Conservation (phyloP, 2,888 invertebrate genomes). For the Trichopoda pennipes region DNA sequence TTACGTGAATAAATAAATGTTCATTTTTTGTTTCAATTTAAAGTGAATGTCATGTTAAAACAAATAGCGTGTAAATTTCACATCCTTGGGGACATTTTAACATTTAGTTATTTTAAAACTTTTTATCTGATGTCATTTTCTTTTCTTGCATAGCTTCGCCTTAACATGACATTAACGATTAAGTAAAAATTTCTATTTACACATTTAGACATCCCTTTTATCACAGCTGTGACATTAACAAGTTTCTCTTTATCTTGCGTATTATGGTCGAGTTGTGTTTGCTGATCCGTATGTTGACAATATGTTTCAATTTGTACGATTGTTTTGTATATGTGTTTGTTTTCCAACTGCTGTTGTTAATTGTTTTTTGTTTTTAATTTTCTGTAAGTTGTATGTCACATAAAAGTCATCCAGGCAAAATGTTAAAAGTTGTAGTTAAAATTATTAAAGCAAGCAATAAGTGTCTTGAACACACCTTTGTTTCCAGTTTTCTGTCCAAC, state of each 20-base stretch:
- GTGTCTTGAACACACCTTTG: constrained; percentile 17
- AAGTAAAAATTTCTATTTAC: background rate
- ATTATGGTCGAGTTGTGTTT: constrained; percentile 1
- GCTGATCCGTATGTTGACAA: constrained; percentile 17
- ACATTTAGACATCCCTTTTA: background rate
- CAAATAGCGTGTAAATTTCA: background rate
- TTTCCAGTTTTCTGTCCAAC: background rate
- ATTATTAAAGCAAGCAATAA: background rate
- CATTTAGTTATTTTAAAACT: constrained; percentile 3
- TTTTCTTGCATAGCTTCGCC: background rate
- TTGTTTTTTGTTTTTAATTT: background rate
- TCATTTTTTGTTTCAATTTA: background rate
- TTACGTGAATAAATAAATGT: too few relatives aligned
- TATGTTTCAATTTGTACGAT: constrained; percentile 18
- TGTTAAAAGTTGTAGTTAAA: constrained; percentile 30
- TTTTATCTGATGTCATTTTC: constrained; percentile 33
- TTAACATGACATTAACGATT: constrained; percentile 1
- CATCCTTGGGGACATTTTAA: constrained; percentile 11
- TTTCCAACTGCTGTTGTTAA: background rate
- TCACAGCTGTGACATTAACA: background rate
- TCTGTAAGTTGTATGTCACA: background rate
- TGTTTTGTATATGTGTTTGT: background rate
- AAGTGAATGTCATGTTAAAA: background rate
- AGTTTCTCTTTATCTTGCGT: background rate
- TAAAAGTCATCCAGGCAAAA: constrained; percentile 6